These are phyloP conservation scores for Melangyna quadrimaculata DNA, from an alignment of 2,888 invertebrate genomes.

Conservation along the genomic window DNA sequence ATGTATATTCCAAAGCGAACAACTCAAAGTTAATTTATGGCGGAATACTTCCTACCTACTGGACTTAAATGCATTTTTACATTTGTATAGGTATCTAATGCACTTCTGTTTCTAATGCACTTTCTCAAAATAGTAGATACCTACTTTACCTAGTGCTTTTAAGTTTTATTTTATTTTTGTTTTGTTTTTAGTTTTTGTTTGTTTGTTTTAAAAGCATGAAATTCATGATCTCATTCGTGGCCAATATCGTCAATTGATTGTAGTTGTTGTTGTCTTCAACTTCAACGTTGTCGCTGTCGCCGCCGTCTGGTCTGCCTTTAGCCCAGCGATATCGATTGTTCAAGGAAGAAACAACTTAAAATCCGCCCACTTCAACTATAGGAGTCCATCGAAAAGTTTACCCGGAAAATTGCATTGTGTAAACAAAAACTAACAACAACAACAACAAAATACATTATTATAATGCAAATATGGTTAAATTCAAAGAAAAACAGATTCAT, in stretches of 20 bases:
- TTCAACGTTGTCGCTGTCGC: neutral
- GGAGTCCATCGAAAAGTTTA: neutral
- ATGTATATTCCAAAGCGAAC: neutral
- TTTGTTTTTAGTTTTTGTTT: neutral
- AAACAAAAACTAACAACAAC: neutral
- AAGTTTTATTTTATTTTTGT: neutral
- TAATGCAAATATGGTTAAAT: constrained; percentile 46
- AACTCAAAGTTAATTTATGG: constrained; percentile 43
- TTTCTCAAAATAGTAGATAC: constrained; percentile 19
- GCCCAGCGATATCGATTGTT: constrained; percentile 48
- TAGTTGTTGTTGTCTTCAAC: neutral
- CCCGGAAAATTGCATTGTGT: constrained; percentile 18
- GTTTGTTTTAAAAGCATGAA: neutral
- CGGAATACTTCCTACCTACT: constrained; percentile 22
- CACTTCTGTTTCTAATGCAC: neutral
- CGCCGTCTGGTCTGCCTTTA: constrained; percentile 6
- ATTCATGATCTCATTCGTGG: constrained; percentile 52
- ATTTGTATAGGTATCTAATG: constrained; percentile 22
- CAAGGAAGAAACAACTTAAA: neutral
- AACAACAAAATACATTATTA: neutral
- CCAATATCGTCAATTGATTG: neutral
- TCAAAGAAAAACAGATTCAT: constrained; percentile 37
- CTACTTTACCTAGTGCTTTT: too few species aligned
- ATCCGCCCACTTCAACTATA: neutral
- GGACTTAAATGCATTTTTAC: constrained; percentile 21